phyloP scores from a whole-genome alignment of 2,797 vertebrate genomes.

The Helicolenus hilgendorfi region DNA sequence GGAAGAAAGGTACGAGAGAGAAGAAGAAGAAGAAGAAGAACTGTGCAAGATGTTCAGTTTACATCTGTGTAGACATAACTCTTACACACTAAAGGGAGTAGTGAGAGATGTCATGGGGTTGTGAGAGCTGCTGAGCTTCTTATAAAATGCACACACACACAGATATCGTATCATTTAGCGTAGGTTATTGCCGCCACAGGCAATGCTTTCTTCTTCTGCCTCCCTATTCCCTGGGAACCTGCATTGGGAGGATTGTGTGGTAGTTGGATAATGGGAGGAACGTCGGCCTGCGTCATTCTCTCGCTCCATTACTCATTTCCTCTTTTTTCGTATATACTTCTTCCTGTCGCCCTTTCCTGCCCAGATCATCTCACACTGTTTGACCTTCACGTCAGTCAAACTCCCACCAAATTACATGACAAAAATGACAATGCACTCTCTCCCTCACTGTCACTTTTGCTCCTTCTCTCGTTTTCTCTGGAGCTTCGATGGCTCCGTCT shows the following conservation, averaged over 20 bases:
- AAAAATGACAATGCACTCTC: conserved; percentile 3
- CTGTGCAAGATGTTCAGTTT: conserved; percentile 47
- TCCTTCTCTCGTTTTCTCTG: neutral
- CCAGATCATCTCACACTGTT: conserved; percentile 18
- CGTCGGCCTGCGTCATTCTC: conserved; percentile 43
- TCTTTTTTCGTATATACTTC: conserved; percentile 35
- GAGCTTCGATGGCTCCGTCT: conserved; percentile 6
- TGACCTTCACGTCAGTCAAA: conserved; percentile 48
- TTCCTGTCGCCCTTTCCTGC: conserved; percentile 65
- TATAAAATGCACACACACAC: conserved; percentile 5
- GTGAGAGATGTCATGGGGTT: conserved; percentile 32
- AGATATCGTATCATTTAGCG: conserved; percentile 49
- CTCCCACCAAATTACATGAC: conserved; percentile 12
- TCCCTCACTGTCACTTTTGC: conserved; percentile 5
- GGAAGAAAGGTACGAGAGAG: conserved; percentile 8
- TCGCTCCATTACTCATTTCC: conserved; percentile 71
- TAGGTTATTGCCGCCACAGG: conserved; percentile 57
- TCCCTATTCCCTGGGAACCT: conserved; percentile 50
- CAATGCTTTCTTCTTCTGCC: conserved; percentile 48
- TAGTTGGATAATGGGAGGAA: conserved; percentile 41
- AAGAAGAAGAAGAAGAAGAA: neutral
- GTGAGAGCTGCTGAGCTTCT: conserved; percentile 39
- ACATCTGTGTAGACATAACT: conserved; percentile 69
- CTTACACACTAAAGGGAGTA: conserved; percentile 36
- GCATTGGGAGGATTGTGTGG: conserved; percentile 23